Base-by-base conservation (phyloP, 2,888 invertebrate species). In the Arge pagana region DNA sequence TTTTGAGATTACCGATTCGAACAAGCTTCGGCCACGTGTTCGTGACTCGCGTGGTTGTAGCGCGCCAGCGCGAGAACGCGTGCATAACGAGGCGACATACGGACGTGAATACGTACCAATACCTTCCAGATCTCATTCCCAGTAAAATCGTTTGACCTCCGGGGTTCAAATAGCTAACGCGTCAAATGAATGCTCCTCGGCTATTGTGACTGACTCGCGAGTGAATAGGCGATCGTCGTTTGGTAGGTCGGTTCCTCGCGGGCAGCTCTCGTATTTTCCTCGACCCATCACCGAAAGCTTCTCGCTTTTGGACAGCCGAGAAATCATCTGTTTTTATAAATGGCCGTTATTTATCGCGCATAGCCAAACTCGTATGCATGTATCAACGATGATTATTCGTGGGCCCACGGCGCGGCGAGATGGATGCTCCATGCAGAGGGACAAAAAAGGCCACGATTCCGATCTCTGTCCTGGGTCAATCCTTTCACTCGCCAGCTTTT, bases 101-200 rank as follows among this genome's bases (percentile, higher is more conserved):
- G 37, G 4, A 11, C 4, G 30, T 21, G 42, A n/a, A 26, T 41
- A 18, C 7, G 24, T 28, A 6, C 8, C 13, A 21, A 35, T 21
- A 45, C 45, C 45, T 33, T 45, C 33, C 15, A 23, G 11, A 21
- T n/a, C 45, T 35, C 23, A 13, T 21, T 23, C 33, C n/a, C n/a
- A n/a, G 23, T 45, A 13, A 33, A 11, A 33, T 23, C 39, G 35
- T 35, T 31, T 55, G 55, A 57, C 51, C 55, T 54, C 50, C 40
- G 4, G 39, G 53, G 61, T 59, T 61, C 59, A 56, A 62, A 56
- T 51, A 53, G 54, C 39, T 19, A 37, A 36, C 54, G 53, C 53
- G 59, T 49, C 53, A 56, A 61, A 54, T 51, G 56, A 33, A 45
- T 35, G 45, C 18, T 45, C 33, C 21, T 30, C 24, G 42, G 24